Evolutionary conservation across 2,888 invertebrate species (phyloP).

Genomic region (Myopa testacea): DNA sequence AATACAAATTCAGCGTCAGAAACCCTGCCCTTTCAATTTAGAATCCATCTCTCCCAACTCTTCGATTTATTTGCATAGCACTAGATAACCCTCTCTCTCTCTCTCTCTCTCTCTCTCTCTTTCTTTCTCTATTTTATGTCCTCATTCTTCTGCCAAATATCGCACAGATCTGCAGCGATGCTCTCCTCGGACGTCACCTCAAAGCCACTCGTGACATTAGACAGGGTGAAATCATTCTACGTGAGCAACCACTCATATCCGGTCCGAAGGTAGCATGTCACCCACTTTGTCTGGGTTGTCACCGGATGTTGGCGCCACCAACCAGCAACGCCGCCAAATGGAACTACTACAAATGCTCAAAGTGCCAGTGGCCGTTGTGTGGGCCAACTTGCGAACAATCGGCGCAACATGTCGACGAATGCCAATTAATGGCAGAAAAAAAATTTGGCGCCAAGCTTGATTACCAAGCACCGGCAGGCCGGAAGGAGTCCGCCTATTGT

Average conservation of each 20-base stretch:
- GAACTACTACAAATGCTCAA: conserved; percentile 73
- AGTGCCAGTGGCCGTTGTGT: conserved; percentile 80
- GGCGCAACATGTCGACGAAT: conserved; percentile 73
- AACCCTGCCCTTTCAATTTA: no score
- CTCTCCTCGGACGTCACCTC: conserved; percentile 74
- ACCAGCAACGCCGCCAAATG: conserved; percentile 52
- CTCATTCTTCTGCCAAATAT: conserved; percentile 56
- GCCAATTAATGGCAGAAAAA: conserved; percentile 72
- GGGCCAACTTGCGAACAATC: conserved; percentile 72
- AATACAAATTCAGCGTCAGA: no score
- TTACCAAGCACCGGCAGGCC: conserved; percentile 48
- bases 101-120: no score
- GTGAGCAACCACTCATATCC: conserved; percentile 75
- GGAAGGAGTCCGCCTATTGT: conserved; percentile 75
- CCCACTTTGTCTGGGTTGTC: conserved; percentile 76
- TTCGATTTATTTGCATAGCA: no score
- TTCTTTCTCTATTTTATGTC: no score
- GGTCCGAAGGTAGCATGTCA: conserved; percentile 75
- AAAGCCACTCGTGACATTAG: conserved; percentile 77
- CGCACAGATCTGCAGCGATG: conserved; percentile 72
- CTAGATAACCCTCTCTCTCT: no score
- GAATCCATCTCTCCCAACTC: no score
- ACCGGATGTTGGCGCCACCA: conserved; percentile 67
- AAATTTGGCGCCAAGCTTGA: conserved; percentile 73
- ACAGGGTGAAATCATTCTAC: conserved; percentile 76